Percentiles rank a stretch among this genome's conserved stretches.
phyloP scores from a whole-genome alignment of 2,888 invertebrate genomes.

The Atethmia centrago region DNA sequence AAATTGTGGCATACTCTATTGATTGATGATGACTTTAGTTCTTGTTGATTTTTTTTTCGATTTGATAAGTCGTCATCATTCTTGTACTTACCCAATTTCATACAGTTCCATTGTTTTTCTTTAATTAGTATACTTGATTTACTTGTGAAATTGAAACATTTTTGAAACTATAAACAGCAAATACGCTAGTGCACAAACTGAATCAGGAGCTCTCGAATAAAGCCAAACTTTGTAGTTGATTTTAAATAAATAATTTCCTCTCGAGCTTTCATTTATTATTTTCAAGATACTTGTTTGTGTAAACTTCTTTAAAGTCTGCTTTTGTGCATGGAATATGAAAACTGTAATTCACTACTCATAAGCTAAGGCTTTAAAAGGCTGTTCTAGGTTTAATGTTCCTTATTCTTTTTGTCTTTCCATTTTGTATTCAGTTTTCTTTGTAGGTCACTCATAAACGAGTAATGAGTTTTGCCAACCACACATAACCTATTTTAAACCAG shows the following conservation, averaged over 20 bases:
- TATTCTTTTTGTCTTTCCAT: conserved; percentile 6
- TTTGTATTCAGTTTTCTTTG: conserved; percentile 17
- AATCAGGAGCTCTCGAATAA: conserved; percentile 5
- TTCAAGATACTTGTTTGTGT: conserved; percentile 16
- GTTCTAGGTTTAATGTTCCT: neutral
- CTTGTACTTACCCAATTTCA: no score
- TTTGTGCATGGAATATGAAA: conserved; percentile 19
- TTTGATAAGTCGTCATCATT: no score
- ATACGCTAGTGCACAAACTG: neutral
- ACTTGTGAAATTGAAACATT: neutral
- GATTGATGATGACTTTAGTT: no score
- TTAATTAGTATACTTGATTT: neutral
- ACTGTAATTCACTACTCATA: conserved; percentile 22
- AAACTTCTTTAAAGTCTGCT: conserved; percentile 35
- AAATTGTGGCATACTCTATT: neutral
- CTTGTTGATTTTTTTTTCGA: no score
- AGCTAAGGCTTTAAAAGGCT: conserved; percentile 16
- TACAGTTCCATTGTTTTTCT: neutral
- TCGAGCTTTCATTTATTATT: conserved; percentile 21
- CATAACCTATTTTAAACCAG: conserved; percentile 24
- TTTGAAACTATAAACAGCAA: neutral
- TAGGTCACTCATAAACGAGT: conserved; percentile 31
- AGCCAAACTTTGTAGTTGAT: conserved; percentile 21
- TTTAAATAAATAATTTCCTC: conserved; percentile 20
- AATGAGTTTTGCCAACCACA: conserved; percentile 16